Evolutionary conservation across 2,113 vertebrate species (phyloP), one percentile per base, ranked within the genome.

Genomic region (Orientallactaga bullata): DNA sequence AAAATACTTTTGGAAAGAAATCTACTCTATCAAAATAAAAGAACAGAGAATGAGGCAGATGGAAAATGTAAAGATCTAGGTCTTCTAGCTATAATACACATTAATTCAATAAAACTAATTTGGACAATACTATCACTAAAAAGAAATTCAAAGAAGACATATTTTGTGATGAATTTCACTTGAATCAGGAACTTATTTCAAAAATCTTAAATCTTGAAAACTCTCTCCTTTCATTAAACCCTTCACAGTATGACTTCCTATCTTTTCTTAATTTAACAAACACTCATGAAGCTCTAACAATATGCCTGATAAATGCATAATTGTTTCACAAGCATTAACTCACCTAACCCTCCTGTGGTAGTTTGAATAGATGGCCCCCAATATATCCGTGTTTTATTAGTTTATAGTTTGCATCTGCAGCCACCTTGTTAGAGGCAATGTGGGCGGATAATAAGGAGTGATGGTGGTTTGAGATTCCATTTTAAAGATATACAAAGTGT

Each of bases 191-290:
- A 87, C 11, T 86, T 28, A 85, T 87, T 61, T 58, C 17, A 73
- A 87, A 87, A 94, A 81, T 63, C 42, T 10, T 30, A 26, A 60
- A 68, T 30, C 16, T 77, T 84, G 66, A 76, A 7, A 93, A 87
- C 5, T 32, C 9, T 35, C 28, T 85, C 32, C 13, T 80, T 74
- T 35, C 24, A 63, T 69, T 63, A 81, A 32, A 32, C 28, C 42
- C 7, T 37, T 21, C 28, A 55, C 55, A 30, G 24, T 37, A 20
- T 47, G 4, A 47, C 21, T 89, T 28, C 26, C 11, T 68, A 1
- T 60, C 26, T 81, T 85, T 30, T 77, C 42, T 32, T 37, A 86
- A 37, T 37, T 32, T 37, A 86, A 37, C 35, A 58, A 78, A 55
- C 28, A 74, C 5, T 66, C n/a, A 72, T 1, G 26, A 0, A 51